Conservation (phyloP, 2,113 vertebrate species). For the Phylloscopus trochilus region DNA sequence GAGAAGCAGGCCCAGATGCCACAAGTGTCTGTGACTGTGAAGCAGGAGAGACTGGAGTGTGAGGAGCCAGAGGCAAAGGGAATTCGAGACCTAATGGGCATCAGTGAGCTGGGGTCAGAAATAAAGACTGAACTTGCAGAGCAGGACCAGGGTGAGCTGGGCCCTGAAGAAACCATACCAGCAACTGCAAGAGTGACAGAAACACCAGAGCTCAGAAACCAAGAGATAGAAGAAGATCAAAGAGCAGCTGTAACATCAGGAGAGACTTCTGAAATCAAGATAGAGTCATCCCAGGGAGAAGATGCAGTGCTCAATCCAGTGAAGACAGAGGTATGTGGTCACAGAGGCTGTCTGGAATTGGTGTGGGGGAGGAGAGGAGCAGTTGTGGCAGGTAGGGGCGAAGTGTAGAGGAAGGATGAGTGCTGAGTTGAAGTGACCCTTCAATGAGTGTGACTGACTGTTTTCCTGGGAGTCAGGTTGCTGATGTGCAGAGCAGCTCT, state of each 20-base stretch:
- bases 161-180: conserved; percentile 56
- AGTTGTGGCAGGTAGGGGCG: conserved; percentile 31
- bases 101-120: conserved; percentile 70
- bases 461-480: conserved; percentile 21
- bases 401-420: conserved; percentile 38
- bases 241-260: conserved; percentile 27
- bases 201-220: conserved; percentile 70
- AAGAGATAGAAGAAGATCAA: conserved; percentile 71
- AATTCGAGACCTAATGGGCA: conserved; percentile 73
- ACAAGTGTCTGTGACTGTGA: conserved; percentile 75
- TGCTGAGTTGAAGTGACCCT: conserved; percentile 36
- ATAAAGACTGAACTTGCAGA: conserved; percentile 76
- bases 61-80: conserved; percentile 77
- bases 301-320: conserved; percentile 62
- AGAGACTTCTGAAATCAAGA: conserved; percentile 69
- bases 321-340: conserved; percentile 76
- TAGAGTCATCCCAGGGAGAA: conserved; percentile 60
- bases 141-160: conserved; percentile 68
- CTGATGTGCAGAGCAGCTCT: conserved; percentile 27
- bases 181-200: conserved; percentile 58
- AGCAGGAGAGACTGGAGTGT: conserved; percentile 75
- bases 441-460: conserved; percentile 15
- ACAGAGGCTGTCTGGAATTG: conserved; percentile 24
- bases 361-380: conserved; percentile 26
- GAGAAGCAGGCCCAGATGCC: conserved; percentile 71